These are phyloP conservation scores for Pelosia muscerda DNA, from an alignment of 2,888 invertebrate genomes.

Conservation along the genomic window DNA sequence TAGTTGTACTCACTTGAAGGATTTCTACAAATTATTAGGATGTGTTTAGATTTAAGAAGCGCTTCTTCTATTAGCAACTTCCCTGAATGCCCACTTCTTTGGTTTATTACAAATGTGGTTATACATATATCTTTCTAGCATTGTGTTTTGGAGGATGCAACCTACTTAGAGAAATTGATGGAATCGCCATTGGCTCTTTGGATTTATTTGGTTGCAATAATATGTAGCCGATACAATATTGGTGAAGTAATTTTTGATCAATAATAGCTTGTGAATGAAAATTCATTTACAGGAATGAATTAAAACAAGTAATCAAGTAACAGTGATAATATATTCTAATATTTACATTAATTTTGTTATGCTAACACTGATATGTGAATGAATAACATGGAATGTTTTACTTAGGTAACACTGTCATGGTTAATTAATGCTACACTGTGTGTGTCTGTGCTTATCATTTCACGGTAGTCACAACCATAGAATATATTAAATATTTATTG, in stretches of 20 bases:
- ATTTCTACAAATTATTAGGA: not conserved
- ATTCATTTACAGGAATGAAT: not conserved
- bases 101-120: too few species aligned
- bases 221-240: too few species aligned
- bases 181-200: too few species aligned
- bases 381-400: slow-evolving; percentile 38
- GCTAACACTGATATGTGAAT: slow-evolving; percentile 46
- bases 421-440: slow-evolving; percentile 10
- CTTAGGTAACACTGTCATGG: slow-evolving; percentile 26
- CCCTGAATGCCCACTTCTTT: too few species aligned
- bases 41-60: not conserved
- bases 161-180: too few species aligned
- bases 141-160: too few species aligned
- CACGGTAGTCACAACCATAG: slow-evolving; percentile 45
- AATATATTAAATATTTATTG: slow-evolving; percentile 31
- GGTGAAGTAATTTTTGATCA: too few species aligned
- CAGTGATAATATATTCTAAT: slow-evolving; percentile 49
- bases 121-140: too few species aligned
- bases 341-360: slow-evolving; percentile 57
- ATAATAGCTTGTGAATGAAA: not conserved
- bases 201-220: too few species aligned
- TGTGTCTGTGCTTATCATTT: slow-evolving; percentile 19
- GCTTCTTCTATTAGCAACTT: not conserved
- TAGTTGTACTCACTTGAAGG: not conserved
- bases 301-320: slow-evolving; percentile 23